phyloP scores from a whole-genome alignment of 2,888 invertebrate species.

The Cabera pusaria region DNA sequence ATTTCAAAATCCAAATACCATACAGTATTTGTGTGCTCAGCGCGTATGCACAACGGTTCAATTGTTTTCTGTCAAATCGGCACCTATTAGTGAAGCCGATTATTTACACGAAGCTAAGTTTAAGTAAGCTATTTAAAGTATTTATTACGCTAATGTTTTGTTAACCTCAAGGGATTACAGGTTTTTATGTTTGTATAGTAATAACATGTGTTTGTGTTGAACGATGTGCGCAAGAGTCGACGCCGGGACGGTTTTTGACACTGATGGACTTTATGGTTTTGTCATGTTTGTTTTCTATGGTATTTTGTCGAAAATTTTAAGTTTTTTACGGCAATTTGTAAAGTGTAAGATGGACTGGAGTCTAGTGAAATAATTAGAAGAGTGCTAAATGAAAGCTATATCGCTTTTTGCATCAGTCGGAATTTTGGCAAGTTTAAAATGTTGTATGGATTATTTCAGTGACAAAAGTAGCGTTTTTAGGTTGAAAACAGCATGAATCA shows the following conservation, averaged over 20 bases:
- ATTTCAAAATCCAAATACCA: constrained; percentile 32
- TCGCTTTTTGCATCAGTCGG: too few species aligned
- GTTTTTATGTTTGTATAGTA: constrained; percentile 74
- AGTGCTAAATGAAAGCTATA: too few species aligned
- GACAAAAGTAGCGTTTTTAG: too few species aligned
- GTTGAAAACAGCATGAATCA: too few species aligned
- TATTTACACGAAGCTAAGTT: constrained; percentile 51
- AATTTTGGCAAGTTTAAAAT: too few species aligned
- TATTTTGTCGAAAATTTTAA: constrained; percentile 27
- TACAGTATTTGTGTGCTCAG: constrained; percentile 17
- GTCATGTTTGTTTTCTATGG: constrained; percentile 20
- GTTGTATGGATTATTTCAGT: too few species aligned
- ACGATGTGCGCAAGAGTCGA: constrained; percentile 31
- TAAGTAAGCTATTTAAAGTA: constrained; percentile 53
- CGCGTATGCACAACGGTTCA: constrained; percentile 51
- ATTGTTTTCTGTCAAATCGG: constrained; percentile 68
- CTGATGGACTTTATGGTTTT: constrained; percentile 27
- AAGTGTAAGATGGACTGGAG: too few species aligned
- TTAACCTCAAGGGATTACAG: constrained; percentile 79
- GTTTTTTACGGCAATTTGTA: constrained; percentile 24
- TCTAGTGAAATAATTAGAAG: too few species aligned
- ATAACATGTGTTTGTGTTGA: constrained; percentile 64
- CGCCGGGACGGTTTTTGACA: constrained; percentile 30
- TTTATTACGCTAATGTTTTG: constrained; percentile 74
- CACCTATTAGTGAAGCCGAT: constrained; percentile 68